These are phyloP conservation scores for Luperina testacea DNA, from an alignment of 2,888 invertebrate species.

Conservation along the genomic window DNA sequence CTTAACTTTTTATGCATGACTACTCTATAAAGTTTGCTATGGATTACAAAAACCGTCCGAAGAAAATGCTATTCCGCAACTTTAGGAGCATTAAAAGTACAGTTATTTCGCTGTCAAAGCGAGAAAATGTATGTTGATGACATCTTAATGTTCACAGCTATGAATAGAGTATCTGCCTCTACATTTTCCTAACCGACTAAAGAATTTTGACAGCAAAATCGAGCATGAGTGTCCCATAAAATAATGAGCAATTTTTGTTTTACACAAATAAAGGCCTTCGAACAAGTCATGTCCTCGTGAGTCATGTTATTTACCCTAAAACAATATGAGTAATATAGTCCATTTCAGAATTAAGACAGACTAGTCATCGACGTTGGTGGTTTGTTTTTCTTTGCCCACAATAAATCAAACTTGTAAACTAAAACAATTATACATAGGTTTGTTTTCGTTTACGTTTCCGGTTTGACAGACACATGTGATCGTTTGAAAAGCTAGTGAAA, in stretches of 20 bases:
- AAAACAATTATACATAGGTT: slow-evolving; percentile 79
- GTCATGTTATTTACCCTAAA: slow-evolving; percentile 54
- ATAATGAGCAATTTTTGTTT: neutral
- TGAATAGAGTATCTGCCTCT: neutral
- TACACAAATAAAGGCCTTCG: slow-evolving; percentile 12
- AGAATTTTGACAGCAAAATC: neutral
- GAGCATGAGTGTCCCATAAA: neutral
- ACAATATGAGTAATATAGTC: slow-evolving; percentile 47
- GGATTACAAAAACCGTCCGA: slow-evolving; percentile 31
- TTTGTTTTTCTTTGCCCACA: slow-evolving; percentile 69
- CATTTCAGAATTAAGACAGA: slow-evolving; percentile 61
- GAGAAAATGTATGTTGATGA: slow-evolving; percentile 25
- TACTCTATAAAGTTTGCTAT: slow-evolving; percentile 45
- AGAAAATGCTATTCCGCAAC: slow-evolving; percentile 19
- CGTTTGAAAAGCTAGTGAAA: slow-evolving; percentile 69
- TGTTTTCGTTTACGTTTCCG: slow-evolving; percentile 85
- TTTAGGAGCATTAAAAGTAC: slow-evolving; percentile 26
- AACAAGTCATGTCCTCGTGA: slow-evolving; percentile 23
- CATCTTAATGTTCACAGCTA: slow-evolving; percentile 23
- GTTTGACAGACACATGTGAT: slow-evolving; percentile 79
- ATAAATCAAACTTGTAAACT: slow-evolving; percentile 78
- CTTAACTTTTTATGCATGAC: slow-evolving; percentile 67
- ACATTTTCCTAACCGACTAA: neutral
- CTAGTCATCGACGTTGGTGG: slow-evolving; percentile 78
- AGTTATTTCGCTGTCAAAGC: slow-evolving; percentile 26